Base-by-base conservation (phyloP, 2,797 vertebrate species). In the Acropternis orthonyx region DNA sequence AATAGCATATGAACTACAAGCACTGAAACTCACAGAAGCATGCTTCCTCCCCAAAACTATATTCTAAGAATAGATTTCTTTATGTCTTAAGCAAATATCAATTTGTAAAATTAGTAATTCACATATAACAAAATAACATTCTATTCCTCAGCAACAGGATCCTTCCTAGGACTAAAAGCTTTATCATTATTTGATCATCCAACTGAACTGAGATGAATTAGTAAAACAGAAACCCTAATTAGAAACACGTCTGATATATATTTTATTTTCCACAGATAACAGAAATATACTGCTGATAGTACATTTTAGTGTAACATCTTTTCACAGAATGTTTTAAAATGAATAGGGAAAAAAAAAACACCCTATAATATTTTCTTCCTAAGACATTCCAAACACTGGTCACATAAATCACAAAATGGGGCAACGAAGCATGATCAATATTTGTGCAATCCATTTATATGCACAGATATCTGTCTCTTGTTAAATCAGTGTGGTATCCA, bases 381-480 rank as follows among this genome's bases (percentile, higher is more conserved):
- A 66, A 84, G 44, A 92, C 17, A 63, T 56, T 88, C 14, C 48
- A 91, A 81, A 88, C 36, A 84, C 44, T 46, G 23, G 19, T 74
- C 74, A 92, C 55, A 88, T 67, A 92, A 75, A 76, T 76, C 76
- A 88, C 39, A 94, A 88, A 91, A 93, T 7, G 36, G 37, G 84
- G 59, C 43, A 92, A 69, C 65, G 69, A 95, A 86, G 74, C 55
- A 63, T 27, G 52, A 88, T 93, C 55, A 4, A 39, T 92, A 78
- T 79, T 90, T 90, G 63, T 63, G 32, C 71, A 88, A 85, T 84
- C 15, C 9, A 61, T 88, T 62, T 84, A 52, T 71, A 90, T 51
- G 54, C 59, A 86, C 17, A 67, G 87, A 52, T 77, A 88, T 43
- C 15, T 79, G 12, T 67, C 80, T 93, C 94, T 84, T 85, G 36